These are phyloP conservation scores for Drosophila formosana DNA, from an alignment of 2,888 invertebrate genomes.

Conservation along the genomic window DNA sequence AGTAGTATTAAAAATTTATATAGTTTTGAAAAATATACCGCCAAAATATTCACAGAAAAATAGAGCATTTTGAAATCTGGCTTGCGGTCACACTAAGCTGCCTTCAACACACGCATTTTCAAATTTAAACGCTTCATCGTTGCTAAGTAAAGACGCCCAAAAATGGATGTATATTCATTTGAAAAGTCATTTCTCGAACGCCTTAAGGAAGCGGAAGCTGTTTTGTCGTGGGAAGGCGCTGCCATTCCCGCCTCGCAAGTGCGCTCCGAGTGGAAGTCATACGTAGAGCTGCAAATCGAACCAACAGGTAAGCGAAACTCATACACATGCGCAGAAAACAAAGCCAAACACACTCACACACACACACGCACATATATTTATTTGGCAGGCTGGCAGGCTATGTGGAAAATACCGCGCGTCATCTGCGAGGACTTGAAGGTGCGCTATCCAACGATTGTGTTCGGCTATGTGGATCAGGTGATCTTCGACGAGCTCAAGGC, in stretches of 20 bases:
- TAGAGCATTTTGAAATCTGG: background rate
- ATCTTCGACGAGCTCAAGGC: constrained; percentile 86
- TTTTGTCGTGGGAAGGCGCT: constrained; percentile 85
- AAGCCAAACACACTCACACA: background rate
- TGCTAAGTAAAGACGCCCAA: background rate
- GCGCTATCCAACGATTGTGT: constrained; percentile 87
- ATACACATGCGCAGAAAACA: constrained; percentile 24
- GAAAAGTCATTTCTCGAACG: constrained; percentile 87
- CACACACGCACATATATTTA: background rate
- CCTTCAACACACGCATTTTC: constrained; percentile 43
- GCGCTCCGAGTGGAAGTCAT: constrained; percentile 86
- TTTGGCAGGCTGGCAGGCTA: constrained; percentile 87
- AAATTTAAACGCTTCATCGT: constrained; percentile 48
- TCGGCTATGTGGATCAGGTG: constrained; percentile 86
- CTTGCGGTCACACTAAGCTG: background rate
- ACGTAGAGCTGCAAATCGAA: constrained; percentile 87
- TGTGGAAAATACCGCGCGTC: constrained; percentile 88
- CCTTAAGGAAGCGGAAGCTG: constrained; percentile 86
- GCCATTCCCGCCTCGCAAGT: constrained; percentile 86
- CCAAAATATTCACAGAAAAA: background rate
- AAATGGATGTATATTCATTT: constrained; percentile 87
- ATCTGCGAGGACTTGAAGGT: constrained; percentile 87
- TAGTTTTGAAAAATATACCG: too few relatives aligned
- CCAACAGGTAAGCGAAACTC: constrained; percentile 81
- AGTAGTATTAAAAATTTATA: too few relatives aligned